Conservation (phyloP, 2,888 invertebrate species). For the Sylvicola fuscatus region DNA sequence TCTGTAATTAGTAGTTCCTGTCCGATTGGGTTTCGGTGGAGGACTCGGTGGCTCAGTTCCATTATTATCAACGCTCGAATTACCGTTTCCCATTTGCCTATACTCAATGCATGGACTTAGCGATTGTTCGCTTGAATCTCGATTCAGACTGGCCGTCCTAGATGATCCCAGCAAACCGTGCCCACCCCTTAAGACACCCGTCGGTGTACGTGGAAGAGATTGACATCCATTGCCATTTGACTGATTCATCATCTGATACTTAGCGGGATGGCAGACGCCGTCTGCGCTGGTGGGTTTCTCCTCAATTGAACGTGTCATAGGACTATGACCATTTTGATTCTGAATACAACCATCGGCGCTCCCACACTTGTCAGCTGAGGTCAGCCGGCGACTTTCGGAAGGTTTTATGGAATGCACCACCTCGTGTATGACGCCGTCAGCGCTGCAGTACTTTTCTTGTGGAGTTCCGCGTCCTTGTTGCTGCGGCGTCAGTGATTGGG, state of each 20-base stretch:
- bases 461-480: background rate
- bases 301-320: conserved; percentile 13
- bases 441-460: conserved; percentile 44
- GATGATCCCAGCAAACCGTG: conserved; percentile 26
- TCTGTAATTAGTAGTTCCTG: background rate
- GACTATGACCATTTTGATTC: conserved; percentile 14
- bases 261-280: conserved; percentile 17
- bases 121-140: conserved; percentile 37
- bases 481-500: conserved; percentile 58
- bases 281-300: conserved; percentile 32
- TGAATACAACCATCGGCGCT: conserved; percentile 50
- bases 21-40: conserved; percentile 42
- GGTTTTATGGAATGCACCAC: conserved; percentile 7
- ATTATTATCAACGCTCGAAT: conserved; percentile 16
- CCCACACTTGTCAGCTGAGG: conserved; percentile 32
- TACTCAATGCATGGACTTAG: conserved; percentile 36
- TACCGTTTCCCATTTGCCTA: conserved; percentile 33
- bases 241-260: conserved; percentile 14
- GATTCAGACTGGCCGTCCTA: conserved; percentile 33
- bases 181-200: conserved; percentile 10
- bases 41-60: conserved; percentile 24
- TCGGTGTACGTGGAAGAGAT: conserved; percentile 29
- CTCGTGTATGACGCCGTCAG: conserved; percentile 43
- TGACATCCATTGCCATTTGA: conserved; percentile 26
- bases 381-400: conserved; percentile 11